Evolutionary conservation across 2,113 vertebrate genomes (phyloP), one percentile per base, ranked within the genome.

Genomic region (Mesembrinibis cayennensis): DNA sequence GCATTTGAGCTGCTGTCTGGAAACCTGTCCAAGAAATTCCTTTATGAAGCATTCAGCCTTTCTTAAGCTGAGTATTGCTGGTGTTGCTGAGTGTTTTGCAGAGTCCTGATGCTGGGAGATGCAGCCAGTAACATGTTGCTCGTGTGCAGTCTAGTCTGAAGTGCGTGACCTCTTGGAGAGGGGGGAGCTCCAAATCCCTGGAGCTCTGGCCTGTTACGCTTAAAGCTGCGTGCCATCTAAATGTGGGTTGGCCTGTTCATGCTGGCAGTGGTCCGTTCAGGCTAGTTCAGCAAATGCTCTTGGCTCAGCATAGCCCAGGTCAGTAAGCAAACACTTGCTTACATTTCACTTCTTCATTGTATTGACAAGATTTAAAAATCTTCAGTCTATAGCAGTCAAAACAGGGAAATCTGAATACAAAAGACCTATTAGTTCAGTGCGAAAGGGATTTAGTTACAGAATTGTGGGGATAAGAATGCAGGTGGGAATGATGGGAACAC

Each of bases 321-420:
- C 91, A 95, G 78, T 94, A 87, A 78, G 89, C 66, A 92, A 91
- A 92, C 77, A 50, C 49, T 55, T 80, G 79, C 63, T 93, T 92
- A 87, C 66, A 53, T 95, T 87, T 95, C 62, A 86, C 42, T 93
- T 93, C 93, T 93, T 87, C 19, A 34, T 90, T 89, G 86, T 72
- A 92, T 91, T 82, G 83, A 82, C 36, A 89, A 91, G 81, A 85
- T 89, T 61, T 69, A 12, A 90, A 90, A 87, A 91, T 92, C 65
- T 91, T 92, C 70, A 55, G 49, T 15, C 58, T 82, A 27, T 10
- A 77, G 78, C 70, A 91, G 47, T 94, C 63, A 95, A 84, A 96
- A 87, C 69, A 95, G 80, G 65, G 29, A 8, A 8, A 80, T 89
- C 66, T 91, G 78, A 87, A 87, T 95, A 80, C 65, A 94, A 85